Evolutionary conservation across 53 echinoderm and acorn worm species (phyloP).

Genomic region (Echinarachnius parma): DNA sequence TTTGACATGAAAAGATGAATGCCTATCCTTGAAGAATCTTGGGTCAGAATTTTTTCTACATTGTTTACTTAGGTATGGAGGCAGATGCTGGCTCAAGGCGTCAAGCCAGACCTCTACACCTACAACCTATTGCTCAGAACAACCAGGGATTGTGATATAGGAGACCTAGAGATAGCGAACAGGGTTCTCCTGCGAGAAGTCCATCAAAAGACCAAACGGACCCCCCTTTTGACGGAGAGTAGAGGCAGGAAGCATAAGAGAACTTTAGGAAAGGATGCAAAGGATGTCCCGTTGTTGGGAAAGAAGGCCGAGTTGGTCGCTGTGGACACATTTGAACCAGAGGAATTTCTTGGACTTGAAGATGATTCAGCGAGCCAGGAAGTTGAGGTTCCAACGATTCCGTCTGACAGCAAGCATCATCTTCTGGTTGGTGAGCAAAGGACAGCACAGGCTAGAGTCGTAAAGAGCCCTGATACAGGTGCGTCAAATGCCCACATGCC

Average conservation of each 20-base stretch:
- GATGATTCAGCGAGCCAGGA: too few species aligned
- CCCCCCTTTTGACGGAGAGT: background rate
- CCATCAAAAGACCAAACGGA: background rate
- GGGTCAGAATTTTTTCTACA: too few species aligned
- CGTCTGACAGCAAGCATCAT: too few species aligned
- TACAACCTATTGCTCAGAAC: slow-evolving; percentile 85
- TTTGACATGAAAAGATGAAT: too few species aligned
- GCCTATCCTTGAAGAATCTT: too few species aligned
- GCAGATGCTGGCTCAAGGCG: slow-evolving; percentile 61
- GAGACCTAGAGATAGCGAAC: slow-evolving; percentile 71
- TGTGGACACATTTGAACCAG: background rate
- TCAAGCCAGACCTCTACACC: slow-evolving; percentile 64
- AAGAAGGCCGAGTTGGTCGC: slow-evolving; percentile 31
- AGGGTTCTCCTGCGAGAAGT: slow-evolving; percentile 62
- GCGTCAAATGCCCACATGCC: too few species aligned
- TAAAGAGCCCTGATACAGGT: too few species aligned
- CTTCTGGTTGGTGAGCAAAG: too few species aligned
- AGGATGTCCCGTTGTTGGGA: slow-evolving; percentile 3
- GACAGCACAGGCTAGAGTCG: too few species aligned
- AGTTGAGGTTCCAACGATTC: too few species aligned
- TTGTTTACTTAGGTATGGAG: slow-evolving; percentile 67
- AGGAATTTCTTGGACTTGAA: too few species aligned
- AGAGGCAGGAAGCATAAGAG: background rate
- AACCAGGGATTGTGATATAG: slow-evolving; percentile 82
- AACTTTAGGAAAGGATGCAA: slow-evolving; percentile 1